Evolutionary conservation across 2,113 vertebrate genomes (phyloP).

Genomic region (Numenius arquata): DNA sequence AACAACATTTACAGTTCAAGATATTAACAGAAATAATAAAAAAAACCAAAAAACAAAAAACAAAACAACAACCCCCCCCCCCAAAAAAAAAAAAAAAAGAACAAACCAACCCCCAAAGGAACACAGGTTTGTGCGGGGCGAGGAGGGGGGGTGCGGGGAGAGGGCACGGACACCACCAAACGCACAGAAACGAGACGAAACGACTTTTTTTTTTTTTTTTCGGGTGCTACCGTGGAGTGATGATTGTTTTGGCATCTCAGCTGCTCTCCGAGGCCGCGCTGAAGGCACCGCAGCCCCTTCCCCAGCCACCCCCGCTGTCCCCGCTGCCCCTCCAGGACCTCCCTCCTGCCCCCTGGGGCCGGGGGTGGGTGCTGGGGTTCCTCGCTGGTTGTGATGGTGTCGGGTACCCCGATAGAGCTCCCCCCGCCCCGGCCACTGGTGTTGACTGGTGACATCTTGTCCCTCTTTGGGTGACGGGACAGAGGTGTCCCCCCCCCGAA

Average conservation of each 20-base stretch:
- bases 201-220: background rate
- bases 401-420: background rate
- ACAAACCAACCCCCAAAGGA: background rate
- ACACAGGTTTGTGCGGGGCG: conserved; percentile 43
- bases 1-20: conserved; percentile 92
- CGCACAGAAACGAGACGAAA: background rate
- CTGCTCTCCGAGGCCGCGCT: background rate
- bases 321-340: accelerated
- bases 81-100: background rate
- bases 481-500: background rate
- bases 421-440: background rate
- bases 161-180: background rate
- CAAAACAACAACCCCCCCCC: no score
- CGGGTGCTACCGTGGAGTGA: background rate
- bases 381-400: accelerated
- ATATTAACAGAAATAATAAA: conserved; percentile 78
- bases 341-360: accelerated
- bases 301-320: accelerated
- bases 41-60: background rate
- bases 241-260: conserved; percentile 47
- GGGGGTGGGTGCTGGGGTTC: background rate
- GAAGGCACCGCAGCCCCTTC: background rate
- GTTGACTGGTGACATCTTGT: background rate
- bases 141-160: background rate
- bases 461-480: background rate